Conservation (phyloP, 2,888 invertebrate species). For the Xylophagus ater region DNA sequence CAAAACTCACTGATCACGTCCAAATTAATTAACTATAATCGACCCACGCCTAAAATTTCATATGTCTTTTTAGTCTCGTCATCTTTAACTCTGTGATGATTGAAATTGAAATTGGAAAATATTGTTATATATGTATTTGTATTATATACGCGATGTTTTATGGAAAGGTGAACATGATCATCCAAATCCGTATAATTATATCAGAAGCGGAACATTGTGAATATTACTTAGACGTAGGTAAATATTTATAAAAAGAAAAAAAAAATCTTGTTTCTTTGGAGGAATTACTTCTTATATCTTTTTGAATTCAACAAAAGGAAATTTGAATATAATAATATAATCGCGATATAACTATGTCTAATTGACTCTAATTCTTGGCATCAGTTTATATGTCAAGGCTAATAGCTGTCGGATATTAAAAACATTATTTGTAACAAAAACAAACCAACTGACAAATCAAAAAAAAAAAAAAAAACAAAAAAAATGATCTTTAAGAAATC, state of each 20-base stretch:
- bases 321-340: no score
- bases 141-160: background rate
- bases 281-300: no score
- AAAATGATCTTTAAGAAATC: constrained; percentile 7
- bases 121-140: no score
- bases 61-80: background rate
- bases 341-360: no score
- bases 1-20: constrained; percentile 24
- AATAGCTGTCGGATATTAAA: no score
- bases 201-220: background rate
- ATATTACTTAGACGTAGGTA: background rate
- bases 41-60: constrained; percentile 17
- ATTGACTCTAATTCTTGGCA: constrained; percentile 11
- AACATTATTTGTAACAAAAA: no score
- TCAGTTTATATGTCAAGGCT: constrained; percentile 7
- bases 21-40: constrained; percentile 20
- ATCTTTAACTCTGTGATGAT: background rate
- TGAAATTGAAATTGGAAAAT: background rate
- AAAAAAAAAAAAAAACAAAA: background rate
- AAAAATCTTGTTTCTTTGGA: no score
- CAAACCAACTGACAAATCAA: no score
- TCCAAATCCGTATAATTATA: background rate
- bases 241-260: constrained; percentile 3
- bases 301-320: no score
- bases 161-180: background rate